These are phyloP conservation scores for Gnathonemus echidnorhynchus DNA, from an alignment of 2,113 vertebrate species.

Conservation along the genomic window DNA sequence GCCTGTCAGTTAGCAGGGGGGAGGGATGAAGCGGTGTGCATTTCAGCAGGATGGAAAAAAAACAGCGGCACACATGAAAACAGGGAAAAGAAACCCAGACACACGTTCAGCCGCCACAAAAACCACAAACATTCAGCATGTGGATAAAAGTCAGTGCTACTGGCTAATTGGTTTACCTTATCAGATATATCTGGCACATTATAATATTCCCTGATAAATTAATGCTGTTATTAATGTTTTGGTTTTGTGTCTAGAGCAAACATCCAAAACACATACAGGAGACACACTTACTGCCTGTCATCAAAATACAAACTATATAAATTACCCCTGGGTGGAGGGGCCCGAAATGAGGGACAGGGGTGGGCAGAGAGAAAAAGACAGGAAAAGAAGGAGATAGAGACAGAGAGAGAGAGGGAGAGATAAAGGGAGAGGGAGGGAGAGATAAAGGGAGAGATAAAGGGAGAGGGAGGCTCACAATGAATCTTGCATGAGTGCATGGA, in stretches of 20 bases:
- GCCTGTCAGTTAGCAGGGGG: slow-evolving; percentile 16
- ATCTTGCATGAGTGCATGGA: slow-evolving; percentile 36
- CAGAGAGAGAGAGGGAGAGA: background rate
- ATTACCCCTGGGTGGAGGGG: background rate
- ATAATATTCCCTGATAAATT: background rate
- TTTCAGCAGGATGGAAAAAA: background rate
- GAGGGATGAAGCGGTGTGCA: background rate
- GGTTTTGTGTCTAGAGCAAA: background rate
- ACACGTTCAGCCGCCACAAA: background rate
- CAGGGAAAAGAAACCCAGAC: background rate
- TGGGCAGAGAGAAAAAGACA: background rate
- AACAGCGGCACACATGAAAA: background rate
- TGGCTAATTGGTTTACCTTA: background rate
- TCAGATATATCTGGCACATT: background rate
- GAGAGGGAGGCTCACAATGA: slow-evolving; percentile 30
- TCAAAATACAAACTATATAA: background rate
- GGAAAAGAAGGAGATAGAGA: background rate
- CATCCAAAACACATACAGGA: background rate
- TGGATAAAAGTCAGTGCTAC: background rate
- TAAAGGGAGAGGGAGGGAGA: background rate
- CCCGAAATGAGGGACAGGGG: background rate
- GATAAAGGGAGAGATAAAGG: background rate
- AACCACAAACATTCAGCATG: background rate
- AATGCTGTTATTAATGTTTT: background rate
- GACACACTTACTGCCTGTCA: background rate